Base-by-base conservation (phyloP, 2,113 vertebrate species). In the Catharus fuscescens region DNA sequence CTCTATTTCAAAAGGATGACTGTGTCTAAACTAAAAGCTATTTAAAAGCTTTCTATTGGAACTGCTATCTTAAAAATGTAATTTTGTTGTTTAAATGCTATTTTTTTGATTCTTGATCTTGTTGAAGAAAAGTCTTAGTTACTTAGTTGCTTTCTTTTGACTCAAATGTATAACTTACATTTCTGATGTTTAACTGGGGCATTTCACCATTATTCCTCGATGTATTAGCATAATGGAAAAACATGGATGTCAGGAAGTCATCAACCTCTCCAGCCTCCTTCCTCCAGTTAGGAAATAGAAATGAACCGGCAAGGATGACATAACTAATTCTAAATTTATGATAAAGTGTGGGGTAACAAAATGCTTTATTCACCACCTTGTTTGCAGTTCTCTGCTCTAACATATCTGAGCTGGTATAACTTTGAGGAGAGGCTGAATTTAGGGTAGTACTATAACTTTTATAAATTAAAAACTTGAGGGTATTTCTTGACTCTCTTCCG, bases 121-220 rank as follows among this genome's bases (percentile, higher is more conserved):
- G 9, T 50, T 74, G 38, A 89, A 62, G 23, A 86, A 73, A 86
- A 70, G 45, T 38, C 13, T 57, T 69, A 56, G 18, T 73, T 42
- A n/a, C 28, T 64, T 77, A 50, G 12, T 66, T 94, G 26, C 26
- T 72, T 31, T 66, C 25, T 90, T 80, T 50, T 76, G 52, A 47
- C 32, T 88, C 32, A 73, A 61, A 10, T 15, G 6, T 42, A 3
- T 74, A 78, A 74, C 12, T 32, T 64, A 14, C 36, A 36, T 59
- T 24, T 62, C 14, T 83, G 7, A 69, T 8, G 2, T 50, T 66
- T 50, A 44, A 32, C n/a, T 14, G 36, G 21, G 44, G 8, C 44
- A 29, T 40, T 47, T 2, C 2, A 8, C 26, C 14, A 25, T 1
- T 4, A 5, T 34, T 80, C n/a, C 10, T 91, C 0, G 1, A 23